A percentile compares a stretch with the other conserved stretches of the same genome.
Evolutionary conservation across 2,797 vertebrate species (phyloP).

Genomic region (Rhabdophis nuchalis): DNA sequence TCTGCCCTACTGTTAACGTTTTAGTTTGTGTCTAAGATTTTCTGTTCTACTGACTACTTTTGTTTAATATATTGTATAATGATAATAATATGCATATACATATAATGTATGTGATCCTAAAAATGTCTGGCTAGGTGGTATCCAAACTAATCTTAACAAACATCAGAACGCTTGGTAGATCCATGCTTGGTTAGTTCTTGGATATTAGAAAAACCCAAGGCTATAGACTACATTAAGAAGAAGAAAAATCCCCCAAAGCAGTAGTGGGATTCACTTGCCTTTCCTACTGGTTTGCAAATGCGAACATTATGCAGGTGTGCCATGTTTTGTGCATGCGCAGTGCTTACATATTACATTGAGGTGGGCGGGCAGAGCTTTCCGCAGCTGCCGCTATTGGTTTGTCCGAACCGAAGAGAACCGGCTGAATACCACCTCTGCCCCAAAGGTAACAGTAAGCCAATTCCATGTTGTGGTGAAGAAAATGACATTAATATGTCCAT

Average conservation of each 20-base stretch:
- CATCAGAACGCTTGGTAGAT: background rate
- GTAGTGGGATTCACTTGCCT: too few relatives aligned
- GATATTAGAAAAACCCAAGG: background rate
- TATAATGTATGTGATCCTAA: background rate
- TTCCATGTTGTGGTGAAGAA: background rate
- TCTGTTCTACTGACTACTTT: background rate
- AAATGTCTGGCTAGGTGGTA: background rate
- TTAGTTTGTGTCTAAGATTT: background rate
- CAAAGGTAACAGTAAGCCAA: background rate
- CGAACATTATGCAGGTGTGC: too few relatives aligned
- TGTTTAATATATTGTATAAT: background rate
- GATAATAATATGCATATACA: background rate
- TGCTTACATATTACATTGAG: too few relatives aligned
- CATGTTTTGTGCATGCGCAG: too few relatives aligned
- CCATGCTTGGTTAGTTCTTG: background rate
- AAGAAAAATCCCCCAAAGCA: background rate
- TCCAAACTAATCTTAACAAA: background rate
- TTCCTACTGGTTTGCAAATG: too few relatives aligned
- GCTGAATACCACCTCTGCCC: too few relatives aligned
- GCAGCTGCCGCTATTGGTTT: too few relatives aligned
- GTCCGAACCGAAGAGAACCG: too few relatives aligned
- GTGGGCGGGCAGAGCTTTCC: too few relatives aligned
- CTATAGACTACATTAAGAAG: background rate
- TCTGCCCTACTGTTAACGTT: constrained; percentile 35
- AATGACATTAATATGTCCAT: background rate